A percentile compares a stretch with the other conserved stretches of the same genome.
phyloP scores from a whole-genome alignment of 1,140 invertebrate species.

The Drosophila lacteicornis region DNA sequence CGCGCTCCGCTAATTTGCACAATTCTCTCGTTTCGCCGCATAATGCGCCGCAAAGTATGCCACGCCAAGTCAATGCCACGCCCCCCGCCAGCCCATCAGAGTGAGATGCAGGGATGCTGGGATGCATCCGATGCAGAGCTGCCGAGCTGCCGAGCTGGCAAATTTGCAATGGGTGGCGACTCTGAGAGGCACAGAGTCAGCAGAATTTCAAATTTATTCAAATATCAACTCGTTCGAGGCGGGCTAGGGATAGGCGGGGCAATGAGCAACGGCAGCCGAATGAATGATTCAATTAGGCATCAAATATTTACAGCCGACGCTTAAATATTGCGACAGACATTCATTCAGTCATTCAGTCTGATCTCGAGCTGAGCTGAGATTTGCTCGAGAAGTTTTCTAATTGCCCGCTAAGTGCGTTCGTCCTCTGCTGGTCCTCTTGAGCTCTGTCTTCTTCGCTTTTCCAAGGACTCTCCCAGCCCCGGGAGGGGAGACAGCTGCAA shows the following conservation, averaged over 20 bases:
- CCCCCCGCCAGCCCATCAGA: conserved; percentile 1
- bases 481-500: conserved; percentile 34
- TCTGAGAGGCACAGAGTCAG: conserved; percentile 62
- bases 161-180: conserved; percentile 39
- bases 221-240: conserved; percentile 70
- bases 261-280: conserved; percentile 69
- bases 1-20: conserved; percentile 73
- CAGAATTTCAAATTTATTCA: conserved; percentile 83
- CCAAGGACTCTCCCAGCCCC: conserved; percentile 2
- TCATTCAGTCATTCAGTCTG: conserved; percentile 8
- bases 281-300: conserved; percentile 83
- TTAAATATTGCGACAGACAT: conserved; percentile 76
- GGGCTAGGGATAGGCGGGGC: conserved; percentile 39
- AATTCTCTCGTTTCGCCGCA: conserved; percentile 76
- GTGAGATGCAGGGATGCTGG: conserved; percentile 30
- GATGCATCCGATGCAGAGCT: conserved; percentile 40
- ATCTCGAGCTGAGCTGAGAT: conserved; percentile 24
- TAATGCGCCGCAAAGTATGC: conserved; percentile 80
- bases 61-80: conserved; percentile 71
- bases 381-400: conserved; percentile 56
- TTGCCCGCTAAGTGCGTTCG: conserved; percentile 60
- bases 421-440: conserved; percentile 1
- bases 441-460: conserved; percentile 13
- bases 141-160: conserved; percentile 40
- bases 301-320: conserved; percentile 81